Base-by-base conservation (phyloP, 2,113 vertebrate genomes). In the Microcebus murinus region DNA sequence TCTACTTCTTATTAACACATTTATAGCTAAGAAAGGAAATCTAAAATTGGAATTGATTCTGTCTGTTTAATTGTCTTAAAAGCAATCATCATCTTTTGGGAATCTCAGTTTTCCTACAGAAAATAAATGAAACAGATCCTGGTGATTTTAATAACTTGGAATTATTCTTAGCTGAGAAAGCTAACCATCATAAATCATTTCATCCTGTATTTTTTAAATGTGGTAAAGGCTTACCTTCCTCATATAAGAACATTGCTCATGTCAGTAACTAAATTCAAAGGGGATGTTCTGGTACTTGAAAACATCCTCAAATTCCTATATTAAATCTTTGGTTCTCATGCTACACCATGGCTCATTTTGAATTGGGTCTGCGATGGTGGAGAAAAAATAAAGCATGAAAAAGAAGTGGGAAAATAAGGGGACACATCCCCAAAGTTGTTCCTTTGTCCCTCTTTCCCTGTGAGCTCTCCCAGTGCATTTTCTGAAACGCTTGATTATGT, bases 81-180 rank as follows among this genome's bases (percentile, higher is more conserved):
- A 82, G 9, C 23, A 91, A 59, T 57, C 6, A 79, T 73, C 68
- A 70, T 52, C 21, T 88, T 96, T 94, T 77, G 57, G 52, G 14
- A 81, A 92, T 61, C 55, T 59, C 23, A 31, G 8, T 48, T 92
- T 94, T 90, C 25, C n/a, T 71, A 9, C 23, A 45, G 55, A 59
- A 61, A 63, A 71, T 1, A 70, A 45, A 63, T 61, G 1, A 70
- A 45, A 61, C 4, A 34, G 10, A 74, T 65, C 12, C 11, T 63
- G 65, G 21, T 87, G 2, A 87, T 59, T 95, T 84, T 59, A 84
- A 84, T 82, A 84, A 36, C 4, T 65, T 52, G 50, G 2, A 39
- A 61, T 95, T 96, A 73, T 92, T 92, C 31, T 88, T 92, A 74
- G 36, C 23, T 77, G 23, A 84, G 34, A 82, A 88, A 68, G 31